Evolutionary conservation across 2,888 invertebrate genomes (phyloP), one percentile per base, ranked within the genome.

Genomic region (Uropetala carovei): DNA sequence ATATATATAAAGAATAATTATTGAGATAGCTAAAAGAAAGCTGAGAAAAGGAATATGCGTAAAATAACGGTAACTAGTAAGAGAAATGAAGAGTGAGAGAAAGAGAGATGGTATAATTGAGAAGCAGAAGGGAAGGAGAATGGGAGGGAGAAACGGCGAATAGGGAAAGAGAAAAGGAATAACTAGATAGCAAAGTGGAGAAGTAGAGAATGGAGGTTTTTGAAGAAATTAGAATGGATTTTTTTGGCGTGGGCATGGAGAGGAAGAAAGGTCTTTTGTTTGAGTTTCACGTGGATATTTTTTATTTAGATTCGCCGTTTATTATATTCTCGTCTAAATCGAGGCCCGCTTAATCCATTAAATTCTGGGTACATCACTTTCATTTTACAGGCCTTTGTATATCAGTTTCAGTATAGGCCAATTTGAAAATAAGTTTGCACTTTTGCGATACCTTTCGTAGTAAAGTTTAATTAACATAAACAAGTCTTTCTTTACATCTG

Each of bases 261-360:
- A 43, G 27, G 27, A 75, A 27, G 75, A 75, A 27, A 75, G 75
- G 22, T 75, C 75, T 75, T 75, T 22, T 75, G 75, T 75, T 75
- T 75, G 75, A 75, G 75, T 75, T 75, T 75, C 27, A 27, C 27
- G 75, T 75, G 22, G 75, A 75, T 75, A 75, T 75, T 27, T 27
- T 75, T 75, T 27, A 27, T 75, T 75, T 27, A 27, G 4, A 22
- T 2, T 27, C 22, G 22, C 5, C 18, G 27, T 11, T n/a, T 22
- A 27, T 75, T 75, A 22, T 75, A 22, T 75, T 22, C 75, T 27
- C 75, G 75, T 75, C 75, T 75, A 11, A 75, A 22, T 75, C 22
- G 75, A 27, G 18, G 4, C n/a, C n/a, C 2, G 68, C 68, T 75
- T 75, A 75, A 75, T 75, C 27, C 75, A 75, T 75, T n/a, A 75